phyloP scores from a whole-genome alignment of 2,888 invertebrate species.

The Cacoxenus indagator region DNA sequence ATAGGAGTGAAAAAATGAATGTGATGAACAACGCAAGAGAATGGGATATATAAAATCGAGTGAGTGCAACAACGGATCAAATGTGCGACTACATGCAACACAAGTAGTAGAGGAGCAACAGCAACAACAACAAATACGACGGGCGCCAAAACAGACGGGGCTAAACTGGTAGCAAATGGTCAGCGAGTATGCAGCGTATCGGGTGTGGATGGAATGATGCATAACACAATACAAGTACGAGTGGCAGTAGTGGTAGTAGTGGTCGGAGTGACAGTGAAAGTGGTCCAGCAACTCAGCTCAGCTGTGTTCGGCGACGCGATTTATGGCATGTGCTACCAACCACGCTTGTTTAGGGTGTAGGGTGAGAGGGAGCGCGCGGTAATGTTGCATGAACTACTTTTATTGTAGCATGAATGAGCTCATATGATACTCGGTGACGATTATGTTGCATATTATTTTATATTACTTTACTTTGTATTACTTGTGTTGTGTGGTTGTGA shows the following conservation, averaged over 20 bases:
- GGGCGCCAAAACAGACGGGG: constrained; percentile 23
- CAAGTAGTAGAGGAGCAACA: constrained; percentile 8
- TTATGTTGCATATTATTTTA: neutral
- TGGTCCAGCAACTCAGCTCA: constrained; percentile 43
- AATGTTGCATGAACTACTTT: constrained; percentile 13
- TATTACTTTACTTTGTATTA: neutral
- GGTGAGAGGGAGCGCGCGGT: neutral
- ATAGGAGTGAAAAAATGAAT: neutral
- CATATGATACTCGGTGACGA: neutral
- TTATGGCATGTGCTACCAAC: constrained; percentile 1
- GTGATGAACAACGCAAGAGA: constrained; percentile 12
- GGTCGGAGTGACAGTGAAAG: constrained; percentile 54
- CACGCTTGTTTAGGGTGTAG: neutral
- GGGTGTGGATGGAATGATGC: neutral
- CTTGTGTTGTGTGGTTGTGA: neutral
- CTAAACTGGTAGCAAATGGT: neutral
- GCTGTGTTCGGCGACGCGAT: neutral
- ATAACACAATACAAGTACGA: too few relatives aligned
- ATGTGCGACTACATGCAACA: constrained; percentile 14
- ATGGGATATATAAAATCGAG: constrained; percentile 7
- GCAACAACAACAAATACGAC: constrained; percentile 6
- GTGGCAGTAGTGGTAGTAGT: neutral
- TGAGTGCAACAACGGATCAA: constrained; percentile 3
- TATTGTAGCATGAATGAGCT: neutral
- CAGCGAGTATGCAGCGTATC: neutral